Conservation (phyloP, 2,797 vertebrate species). For the Merluccius polli region DNA sequence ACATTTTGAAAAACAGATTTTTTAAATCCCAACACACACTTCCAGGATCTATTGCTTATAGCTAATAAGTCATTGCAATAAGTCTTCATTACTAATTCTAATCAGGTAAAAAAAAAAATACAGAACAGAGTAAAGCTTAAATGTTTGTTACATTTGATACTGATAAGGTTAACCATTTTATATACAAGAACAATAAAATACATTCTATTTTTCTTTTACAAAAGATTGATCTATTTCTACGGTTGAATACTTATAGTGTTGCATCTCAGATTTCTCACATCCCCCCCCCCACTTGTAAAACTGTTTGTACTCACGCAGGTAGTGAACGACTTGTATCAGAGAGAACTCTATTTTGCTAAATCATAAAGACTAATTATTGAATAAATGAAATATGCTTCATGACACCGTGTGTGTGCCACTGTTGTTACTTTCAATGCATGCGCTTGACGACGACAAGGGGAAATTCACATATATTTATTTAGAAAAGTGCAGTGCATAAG, state of each 20-base stretch:
- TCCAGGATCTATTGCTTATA: background rate
- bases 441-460: background rate
- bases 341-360: conserved; percentile 59
- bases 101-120: background rate
- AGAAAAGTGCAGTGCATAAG: conserved; percentile 33
- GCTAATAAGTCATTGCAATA: background rate
- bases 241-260: background rate
- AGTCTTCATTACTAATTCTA: background rate
- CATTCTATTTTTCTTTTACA: background rate
- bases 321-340: conserved; percentile 47
- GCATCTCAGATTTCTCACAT: conserved; percentile 11
- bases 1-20: background rate
- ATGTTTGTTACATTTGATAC: background rate
- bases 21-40: background rate
- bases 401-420: conserved; percentile 6
- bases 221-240: background rate
- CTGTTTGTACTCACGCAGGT: conserved; percentile 4
- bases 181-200: background rate
- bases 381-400: conserved; percentile 46
- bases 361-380: conserved; percentile 36
- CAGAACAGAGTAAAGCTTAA: background rate
- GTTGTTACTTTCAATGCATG: conserved; percentile 20
- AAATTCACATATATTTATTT: conserved; percentile 42
- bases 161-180: background rate
- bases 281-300: too few relatives aligned